phyloP scores from a whole-genome alignment of 2,888 invertebrate species.

The Eueremaeus valkanovi region DNA sequence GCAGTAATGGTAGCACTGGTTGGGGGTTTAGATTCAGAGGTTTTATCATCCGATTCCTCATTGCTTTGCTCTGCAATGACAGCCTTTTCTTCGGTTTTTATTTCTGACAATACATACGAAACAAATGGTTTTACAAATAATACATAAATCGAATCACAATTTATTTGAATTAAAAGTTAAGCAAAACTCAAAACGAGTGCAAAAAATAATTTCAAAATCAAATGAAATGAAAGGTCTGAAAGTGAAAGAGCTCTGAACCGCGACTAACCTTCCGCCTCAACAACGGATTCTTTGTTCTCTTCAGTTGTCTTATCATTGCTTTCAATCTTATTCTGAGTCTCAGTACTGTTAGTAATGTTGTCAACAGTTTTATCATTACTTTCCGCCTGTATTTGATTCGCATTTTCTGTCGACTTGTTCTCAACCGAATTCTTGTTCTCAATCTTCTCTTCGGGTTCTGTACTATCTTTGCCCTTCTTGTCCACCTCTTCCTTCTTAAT shows the following conservation, averaged over 20 bases:
- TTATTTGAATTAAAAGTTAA: neutral
- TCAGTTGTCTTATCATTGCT: neutral
- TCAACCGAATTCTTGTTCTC: neutral
- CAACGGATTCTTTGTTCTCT: neutral
- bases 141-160: neutral
- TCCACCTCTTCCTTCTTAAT: conserved; percentile 2
- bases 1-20: neutral
- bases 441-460: neutral
- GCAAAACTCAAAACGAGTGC: neutral
- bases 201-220: neutral
- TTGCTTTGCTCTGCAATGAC: neutral
- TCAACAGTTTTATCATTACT: neutral
- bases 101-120: conserved; percentile 18
- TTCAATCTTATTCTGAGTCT: neutral
- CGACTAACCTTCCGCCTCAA: neutral
- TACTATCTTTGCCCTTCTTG: neutral
- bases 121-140: neutral
- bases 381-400: neutral
- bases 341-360: neutral
- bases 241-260: neutral
- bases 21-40: conserved; percentile 13
- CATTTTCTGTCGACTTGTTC: neutral
- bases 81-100: conserved; percentile 10
- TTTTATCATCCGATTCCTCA: conserved; percentile 8
- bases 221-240: neutral